Percentiles rank a stretch among this genome's conserved stretches.
Evolutionary conservation across 2,888 invertebrate genomes (phyloP).

Genomic region (Tachina grossa): DNA sequence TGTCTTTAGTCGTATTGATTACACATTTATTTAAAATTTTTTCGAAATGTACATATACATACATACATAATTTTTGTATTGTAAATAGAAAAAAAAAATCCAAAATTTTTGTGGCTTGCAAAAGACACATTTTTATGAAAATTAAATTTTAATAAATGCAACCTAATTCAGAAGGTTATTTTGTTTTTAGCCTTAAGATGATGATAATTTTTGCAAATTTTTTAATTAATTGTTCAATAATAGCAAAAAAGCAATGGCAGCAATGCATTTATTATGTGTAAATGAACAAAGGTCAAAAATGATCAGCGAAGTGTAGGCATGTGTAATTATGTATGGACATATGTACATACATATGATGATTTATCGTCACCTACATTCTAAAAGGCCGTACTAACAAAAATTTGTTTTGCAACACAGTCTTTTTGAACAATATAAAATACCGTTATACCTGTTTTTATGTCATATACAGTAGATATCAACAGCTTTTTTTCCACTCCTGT

Average conservation of each 20-base stretch:
- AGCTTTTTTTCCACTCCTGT: too few relatives aligned
- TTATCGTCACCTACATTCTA: too few relatives aligned
- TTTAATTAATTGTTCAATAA: slow-evolving; percentile 2
- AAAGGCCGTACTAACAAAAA: too few relatives aligned
- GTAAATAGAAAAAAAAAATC: background rate
- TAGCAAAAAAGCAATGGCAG: background rate
- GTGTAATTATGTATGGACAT: too few relatives aligned
- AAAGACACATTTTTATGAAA: background rate
- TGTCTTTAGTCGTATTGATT: slow-evolving; percentile 27
- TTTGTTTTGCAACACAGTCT: too few relatives aligned
- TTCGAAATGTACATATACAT: background rate
- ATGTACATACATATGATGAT: too few relatives aligned
- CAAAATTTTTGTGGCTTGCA: slow-evolving; percentile 39
- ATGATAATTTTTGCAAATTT: background rate
- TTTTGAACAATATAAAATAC: too few relatives aligned
- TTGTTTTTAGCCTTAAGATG: background rate
- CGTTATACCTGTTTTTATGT: too few relatives aligned
- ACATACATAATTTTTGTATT: too few relatives aligned
- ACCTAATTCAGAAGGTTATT: slow-evolving; percentile 36
- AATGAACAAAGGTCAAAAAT: too few relatives aligned
- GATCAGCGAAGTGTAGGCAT: too few relatives aligned
- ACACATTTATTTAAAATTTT: slow-evolving; percentile 29
- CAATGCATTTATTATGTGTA: background rate
- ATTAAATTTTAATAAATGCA: background rate
- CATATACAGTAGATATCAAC: too few relatives aligned